phyloP scores from a whole-genome alignment of 1,140 invertebrate species.

The Trichoplusia ni region DNA sequence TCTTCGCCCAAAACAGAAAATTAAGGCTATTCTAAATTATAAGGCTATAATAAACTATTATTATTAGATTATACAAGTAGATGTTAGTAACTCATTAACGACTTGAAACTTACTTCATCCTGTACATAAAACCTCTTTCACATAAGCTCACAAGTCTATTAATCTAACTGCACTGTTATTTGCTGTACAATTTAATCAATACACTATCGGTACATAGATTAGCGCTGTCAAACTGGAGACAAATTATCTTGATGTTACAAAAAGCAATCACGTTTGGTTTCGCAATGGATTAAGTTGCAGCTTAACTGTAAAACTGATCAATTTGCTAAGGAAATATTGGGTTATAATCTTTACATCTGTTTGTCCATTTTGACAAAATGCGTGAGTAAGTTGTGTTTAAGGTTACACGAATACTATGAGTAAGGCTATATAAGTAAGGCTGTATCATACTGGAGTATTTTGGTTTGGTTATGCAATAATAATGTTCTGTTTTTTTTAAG shows the following conservation, averaged over 20 bases:
- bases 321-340: slow-evolving; percentile 23
- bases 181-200: not conserved
- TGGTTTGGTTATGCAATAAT: too few species aligned
- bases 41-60: too few species aligned
- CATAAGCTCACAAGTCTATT: not conserved
- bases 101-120: too few species aligned
- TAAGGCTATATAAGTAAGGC: too few species aligned
- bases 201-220: slow-evolving; percentile 5
- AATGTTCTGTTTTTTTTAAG: too few species aligned
- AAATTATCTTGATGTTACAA: slow-evolving; percentile 22
- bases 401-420: not conserved
- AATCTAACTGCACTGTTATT: not conserved
- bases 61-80: too few species aligned
- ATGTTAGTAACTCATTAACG: too few species aligned
- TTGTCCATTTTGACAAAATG: not conserved
- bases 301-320: slow-evolving; percentile 29
- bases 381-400: not conserved
- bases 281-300: slow-evolving; percentile 7
- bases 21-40: too few species aligned
- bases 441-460: too few species aligned
- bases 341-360: not conserved
- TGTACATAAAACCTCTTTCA: too few species aligned
- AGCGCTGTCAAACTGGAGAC: slow-evolving; percentile 11
- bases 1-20: too few species aligned
- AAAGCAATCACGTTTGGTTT: slow-evolving; percentile 16